phyloP scores from a whole-genome alignment of 2,888 invertebrate species.

The Sarcophaga rosellei region DNA sequence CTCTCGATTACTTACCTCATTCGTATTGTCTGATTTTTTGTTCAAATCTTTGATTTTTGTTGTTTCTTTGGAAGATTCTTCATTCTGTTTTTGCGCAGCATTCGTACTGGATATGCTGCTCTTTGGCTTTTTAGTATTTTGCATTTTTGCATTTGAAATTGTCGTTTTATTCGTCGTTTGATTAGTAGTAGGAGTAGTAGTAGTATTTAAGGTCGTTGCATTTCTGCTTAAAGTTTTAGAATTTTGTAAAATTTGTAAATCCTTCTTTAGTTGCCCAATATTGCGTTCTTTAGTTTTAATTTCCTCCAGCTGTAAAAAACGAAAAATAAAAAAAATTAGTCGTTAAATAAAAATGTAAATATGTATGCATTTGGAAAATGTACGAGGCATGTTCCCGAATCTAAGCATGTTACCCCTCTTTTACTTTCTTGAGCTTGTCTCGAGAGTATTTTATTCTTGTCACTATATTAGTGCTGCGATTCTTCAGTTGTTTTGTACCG shows the following conservation, averaged over 20 bases:
- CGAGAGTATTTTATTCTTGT: too few relatives aligned
- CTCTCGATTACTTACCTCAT: slow-evolving; percentile 77
- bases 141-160: slow-evolving; percentile 52
- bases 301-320: slow-evolving; percentile 85
- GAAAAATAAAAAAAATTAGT: slow-evolving; percentile 13
- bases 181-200: slow-evolving; percentile 62
- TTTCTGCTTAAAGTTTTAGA: slow-evolving; percentile 74
- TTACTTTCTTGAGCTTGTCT: too few relatives aligned
- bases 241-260: slow-evolving; percentile 78
- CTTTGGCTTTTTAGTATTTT: slow-evolving; percentile 73
- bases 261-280: slow-evolving; percentile 83
- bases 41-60: slow-evolving; percentile 47
- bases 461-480: too few relatives aligned
- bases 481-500: too few relatives aligned
- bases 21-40: slow-evolving; percentile 76
- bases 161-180: slow-evolving; percentile 76
- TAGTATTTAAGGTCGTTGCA: slow-evolving; percentile 70
- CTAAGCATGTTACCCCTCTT: too few relatives aligned
- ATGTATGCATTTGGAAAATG: too few relatives aligned
- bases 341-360: not conserved
- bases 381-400: too few relatives aligned
- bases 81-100: slow-evolving; percentile 68
- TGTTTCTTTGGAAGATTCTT: slow-evolving; percentile 59
- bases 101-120: slow-evolving; percentile 70
- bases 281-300: slow-evolving; percentile 87